Percentiles rank a stretch among this genome's conserved stretches.
Evolutionary conservation across 2,113 vertebrate species (phyloP).

Genomic region (Notothenia coriiceps): DNA sequence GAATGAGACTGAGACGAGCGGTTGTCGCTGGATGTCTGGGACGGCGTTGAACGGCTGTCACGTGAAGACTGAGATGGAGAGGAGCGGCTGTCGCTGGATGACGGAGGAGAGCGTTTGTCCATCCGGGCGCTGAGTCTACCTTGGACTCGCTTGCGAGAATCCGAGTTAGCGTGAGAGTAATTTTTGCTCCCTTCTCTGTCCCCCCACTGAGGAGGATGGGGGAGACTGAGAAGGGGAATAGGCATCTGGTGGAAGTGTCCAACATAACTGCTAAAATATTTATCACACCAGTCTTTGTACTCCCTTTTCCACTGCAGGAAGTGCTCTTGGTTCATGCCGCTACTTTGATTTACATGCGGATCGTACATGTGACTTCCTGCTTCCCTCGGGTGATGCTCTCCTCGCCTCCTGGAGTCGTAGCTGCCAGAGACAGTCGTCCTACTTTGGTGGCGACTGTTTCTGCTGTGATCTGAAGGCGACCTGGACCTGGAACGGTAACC

Average conservation of each 20-base stretch:
- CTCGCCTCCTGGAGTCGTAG: conserved; percentile 39
- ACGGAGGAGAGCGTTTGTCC: conserved; percentile 61
- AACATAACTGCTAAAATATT: conserved; percentile 90
- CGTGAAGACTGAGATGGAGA: conserved; percentile 32
- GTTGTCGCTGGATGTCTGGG: conserved; percentile 64
- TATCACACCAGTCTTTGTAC: conserved; percentile 95
- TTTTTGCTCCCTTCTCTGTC: not conserved
- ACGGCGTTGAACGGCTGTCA: conserved; percentile 65
- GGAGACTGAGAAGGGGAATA: conserved; percentile 80
- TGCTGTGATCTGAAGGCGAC: conserved; percentile 48
- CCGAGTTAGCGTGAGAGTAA: conserved; percentile 57
- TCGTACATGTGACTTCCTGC: conserved; percentile 76
- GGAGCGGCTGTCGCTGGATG: conserved; percentile 40
- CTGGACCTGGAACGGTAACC: conserved; percentile 87
- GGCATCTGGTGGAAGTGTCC: conserved; percentile 81
- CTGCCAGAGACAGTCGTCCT: conserved; percentile 77
- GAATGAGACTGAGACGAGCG: conserved; percentile 74
- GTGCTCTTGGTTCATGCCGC: conserved; percentile 85
- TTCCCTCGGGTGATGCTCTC: not conserved
- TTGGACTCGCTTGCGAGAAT: conserved; percentile 53
- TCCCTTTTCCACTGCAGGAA: conserved; percentile 93
- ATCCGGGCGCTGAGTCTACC: conserved; percentile 81
- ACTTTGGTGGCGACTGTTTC: conserved; percentile 36
- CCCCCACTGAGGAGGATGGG: conserved; percentile 76
- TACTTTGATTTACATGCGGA: not conserved